Percentiles rank a stretch among this genome's conserved stretches.
Conservation (phyloP, 2,888 invertebrate genomes). For the Drosophila lutescens region DNA sequence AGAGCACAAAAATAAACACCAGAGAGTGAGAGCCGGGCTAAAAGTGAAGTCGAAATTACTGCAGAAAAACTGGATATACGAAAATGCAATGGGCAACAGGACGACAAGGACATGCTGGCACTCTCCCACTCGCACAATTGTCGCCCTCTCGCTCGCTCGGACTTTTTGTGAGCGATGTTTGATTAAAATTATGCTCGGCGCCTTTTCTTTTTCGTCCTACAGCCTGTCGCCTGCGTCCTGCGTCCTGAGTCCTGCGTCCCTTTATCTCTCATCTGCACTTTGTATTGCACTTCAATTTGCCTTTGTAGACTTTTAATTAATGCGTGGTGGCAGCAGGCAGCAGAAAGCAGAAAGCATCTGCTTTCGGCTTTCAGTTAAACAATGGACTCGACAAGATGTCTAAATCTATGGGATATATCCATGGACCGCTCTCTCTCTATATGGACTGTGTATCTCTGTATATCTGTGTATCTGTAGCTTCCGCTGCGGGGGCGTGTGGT, state of each 20-base stretch:
- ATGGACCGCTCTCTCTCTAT: slow-evolving; percentile 15
- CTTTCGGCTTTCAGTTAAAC: slow-evolving; percentile 5
- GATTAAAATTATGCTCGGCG: slow-evolving; percentile 73
- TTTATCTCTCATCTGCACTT: slow-evolving; percentile 32
- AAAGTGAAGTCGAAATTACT: slow-evolving; percentile 44
- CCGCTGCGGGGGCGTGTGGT: slow-evolving; percentile 29
- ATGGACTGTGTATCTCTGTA: slow-evolving; percentile 3
- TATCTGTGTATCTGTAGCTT: slow-evolving; percentile 18
- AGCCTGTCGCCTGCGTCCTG: background rate
- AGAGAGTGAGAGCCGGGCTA: slow-evolving; percentile 16
- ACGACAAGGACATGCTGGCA: slow-evolving; percentile 11
- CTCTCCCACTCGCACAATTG: slow-evolving; percentile 3
- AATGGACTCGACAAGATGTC: slow-evolving; percentile 22
- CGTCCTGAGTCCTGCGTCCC: slow-evolving; percentile 1
- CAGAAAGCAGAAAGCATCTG: slow-evolving; percentile 20
- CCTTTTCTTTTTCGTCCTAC: slow-evolving; percentile 12
- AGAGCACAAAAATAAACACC: slow-evolving; percentile 67
- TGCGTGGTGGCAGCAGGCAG: slow-evolving; percentile 26
- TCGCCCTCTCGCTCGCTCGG: slow-evolving; percentile 14
- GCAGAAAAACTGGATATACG: slow-evolving; percentile 28
- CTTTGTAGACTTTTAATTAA: slow-evolving; percentile 70
- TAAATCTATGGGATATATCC: slow-evolving; percentile 28
- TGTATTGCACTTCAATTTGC: slow-evolving; percentile 63
- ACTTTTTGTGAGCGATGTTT: slow-evolving; percentile 61
- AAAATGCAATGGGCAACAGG: slow-evolving; percentile 34